phyloP scores from a whole-genome alignment of 2,888 invertebrate genomes.

The Cataglyphis altisquamis region DNA sequence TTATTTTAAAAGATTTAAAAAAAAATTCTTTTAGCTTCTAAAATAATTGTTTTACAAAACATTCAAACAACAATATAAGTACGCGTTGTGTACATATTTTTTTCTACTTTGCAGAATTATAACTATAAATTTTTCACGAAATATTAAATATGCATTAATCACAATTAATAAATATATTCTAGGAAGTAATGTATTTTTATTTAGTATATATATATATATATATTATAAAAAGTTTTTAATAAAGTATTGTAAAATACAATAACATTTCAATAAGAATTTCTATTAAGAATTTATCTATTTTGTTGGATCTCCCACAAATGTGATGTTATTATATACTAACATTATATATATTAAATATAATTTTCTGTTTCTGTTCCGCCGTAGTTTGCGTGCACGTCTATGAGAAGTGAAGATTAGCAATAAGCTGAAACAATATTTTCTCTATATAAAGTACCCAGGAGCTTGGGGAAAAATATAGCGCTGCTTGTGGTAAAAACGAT shows the following conservation, averaged over 20 bases:
- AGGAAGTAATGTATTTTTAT: neutral
- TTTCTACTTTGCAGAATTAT: neutral
- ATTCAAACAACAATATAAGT: neutral
- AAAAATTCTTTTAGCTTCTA: neutral
- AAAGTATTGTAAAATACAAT: neutral
- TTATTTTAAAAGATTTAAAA: slow-evolving; percentile 22
- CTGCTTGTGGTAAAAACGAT: slow-evolving; percentile 25
- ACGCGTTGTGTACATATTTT: neutral
- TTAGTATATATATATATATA: neutral
- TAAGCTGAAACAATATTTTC: slow-evolving; percentile 60
- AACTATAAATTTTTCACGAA: neutral
- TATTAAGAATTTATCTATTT: neutral
- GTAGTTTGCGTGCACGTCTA: neutral
- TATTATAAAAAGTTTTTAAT: too few relatives aligned
- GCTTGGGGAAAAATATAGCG: slow-evolving; percentile 37
- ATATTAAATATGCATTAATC: neutral
- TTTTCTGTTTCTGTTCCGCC: neutral
- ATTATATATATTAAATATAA: neutral
- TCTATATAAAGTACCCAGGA: slow-evolving; percentile 18
- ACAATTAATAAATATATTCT: neutral
- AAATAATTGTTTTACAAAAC: neutral
- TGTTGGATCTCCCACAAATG: neutral
- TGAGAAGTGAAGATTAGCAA: slow-evolving; percentile 50
- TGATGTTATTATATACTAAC: neutral
- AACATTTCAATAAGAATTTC: neutral